phyloP scores from a whole-genome alignment of 2,113 vertebrate species.

The Podarcis cretensis region DNA sequence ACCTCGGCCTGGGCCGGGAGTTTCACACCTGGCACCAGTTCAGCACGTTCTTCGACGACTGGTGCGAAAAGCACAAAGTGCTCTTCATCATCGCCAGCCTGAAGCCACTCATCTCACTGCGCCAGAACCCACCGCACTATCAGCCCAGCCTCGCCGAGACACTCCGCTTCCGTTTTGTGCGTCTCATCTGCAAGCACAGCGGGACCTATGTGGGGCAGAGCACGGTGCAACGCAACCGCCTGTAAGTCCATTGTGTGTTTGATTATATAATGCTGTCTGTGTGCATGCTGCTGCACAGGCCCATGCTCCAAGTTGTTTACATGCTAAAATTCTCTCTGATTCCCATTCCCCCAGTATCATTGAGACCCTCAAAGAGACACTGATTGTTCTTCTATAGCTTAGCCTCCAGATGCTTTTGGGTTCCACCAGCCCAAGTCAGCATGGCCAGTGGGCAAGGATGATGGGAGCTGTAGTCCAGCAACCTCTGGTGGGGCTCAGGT shows the following conservation, averaged over 20 bases:
- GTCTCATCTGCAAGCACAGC: slow-evolving; percentile 45
- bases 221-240: slow-evolving; percentile 23
- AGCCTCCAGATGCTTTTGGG: too few species aligned
- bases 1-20: slow-evolving; percentile 35
- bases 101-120: slow-evolving; percentile 31
- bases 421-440: too few species aligned
- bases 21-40: slow-evolving; percentile 45
- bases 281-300: too few species aligned
- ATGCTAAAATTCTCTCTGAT: background rate
- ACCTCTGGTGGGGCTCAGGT: too few species aligned
- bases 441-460: too few species aligned
- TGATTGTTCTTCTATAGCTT: too few species aligned
- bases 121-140: slow-evolving; percentile 7
- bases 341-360: too few species aligned
- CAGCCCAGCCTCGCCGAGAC: slow-evolving; percentile 29
- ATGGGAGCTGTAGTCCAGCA: too few species aligned
- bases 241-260: background rate
- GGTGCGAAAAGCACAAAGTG: slow-evolving; percentile 44
- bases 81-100: slow-evolving; percentile 44
- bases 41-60: slow-evolving; percentile 42
- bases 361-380: too few species aligned
- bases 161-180: slow-evolving; percentile 43
- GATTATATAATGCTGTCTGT: background rate
- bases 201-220: slow-evolving; percentile 46
- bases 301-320: background rate